A percentile compares a stretch with the other conserved stretches of the same genome.
Conservation (phyloP, 2,888 invertebrate genomes). For the Drosophila neonasuta region DNA sequence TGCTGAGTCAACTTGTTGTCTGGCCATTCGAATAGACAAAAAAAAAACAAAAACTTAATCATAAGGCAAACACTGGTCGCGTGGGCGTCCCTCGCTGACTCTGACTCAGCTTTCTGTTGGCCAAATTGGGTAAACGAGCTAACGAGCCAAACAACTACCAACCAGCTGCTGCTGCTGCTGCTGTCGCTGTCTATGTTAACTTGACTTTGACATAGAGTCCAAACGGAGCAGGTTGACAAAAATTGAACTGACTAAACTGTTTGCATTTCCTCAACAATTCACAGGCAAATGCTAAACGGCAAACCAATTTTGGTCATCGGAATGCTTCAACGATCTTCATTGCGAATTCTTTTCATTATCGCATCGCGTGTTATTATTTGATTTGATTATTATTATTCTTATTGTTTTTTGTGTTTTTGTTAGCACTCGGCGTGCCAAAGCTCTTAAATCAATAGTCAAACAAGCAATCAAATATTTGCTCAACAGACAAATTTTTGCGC, state of each 20-base stretch:
- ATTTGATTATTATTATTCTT: constrained; percentile 16
- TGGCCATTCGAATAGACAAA: background rate
- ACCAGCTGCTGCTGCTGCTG: no score
- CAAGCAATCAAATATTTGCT: constrained; percentile 46
- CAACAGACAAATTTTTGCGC: constrained; percentile 39
- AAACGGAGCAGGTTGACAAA: constrained; percentile 22
- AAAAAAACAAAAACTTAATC: constrained; percentile 7
- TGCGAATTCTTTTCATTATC: constrained; percentile 21
- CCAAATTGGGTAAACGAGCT: constrained; percentile 47
- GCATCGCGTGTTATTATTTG: constrained; percentile 11
- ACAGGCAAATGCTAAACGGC: constrained; percentile 25
- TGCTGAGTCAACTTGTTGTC: constrained; percentile 12
- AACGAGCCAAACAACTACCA: constrained; percentile 25
- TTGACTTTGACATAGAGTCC: constrained; percentile 63
- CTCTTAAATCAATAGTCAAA: constrained; percentile 43
- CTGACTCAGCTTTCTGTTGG: constrained; percentile 43
- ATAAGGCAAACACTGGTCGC: constrained; percentile 30
- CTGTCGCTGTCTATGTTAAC: constrained; percentile 38
- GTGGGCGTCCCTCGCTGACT: constrained; percentile 38
- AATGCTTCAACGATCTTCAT: constrained; percentile 10
- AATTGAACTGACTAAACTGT: background rate
- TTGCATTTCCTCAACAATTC: constrained; percentile 45
- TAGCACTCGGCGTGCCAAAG: constrained; percentile 36
- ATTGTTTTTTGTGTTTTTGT: constrained; percentile 7
- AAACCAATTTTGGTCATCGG: constrained; percentile 29